Evolutionary conservation across 1,140 invertebrate species (phyloP).

Genomic region (Drosophila insularis): DNA sequence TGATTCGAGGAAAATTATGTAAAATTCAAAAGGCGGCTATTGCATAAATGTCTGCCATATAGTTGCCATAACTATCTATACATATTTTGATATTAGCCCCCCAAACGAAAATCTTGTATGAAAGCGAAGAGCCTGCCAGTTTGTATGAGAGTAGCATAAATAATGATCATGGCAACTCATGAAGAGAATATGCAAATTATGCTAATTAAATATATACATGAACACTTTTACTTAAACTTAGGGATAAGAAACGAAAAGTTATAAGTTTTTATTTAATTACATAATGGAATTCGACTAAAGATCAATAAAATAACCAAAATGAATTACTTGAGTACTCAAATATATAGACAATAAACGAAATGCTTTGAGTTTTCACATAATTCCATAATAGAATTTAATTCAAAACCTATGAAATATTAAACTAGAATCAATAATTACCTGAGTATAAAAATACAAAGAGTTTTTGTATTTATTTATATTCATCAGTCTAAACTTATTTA

Average conservation of each 20-base stretch:
- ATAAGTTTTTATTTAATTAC: neutral
- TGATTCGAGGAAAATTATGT: conserved; percentile 12
- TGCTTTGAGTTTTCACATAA: neutral
- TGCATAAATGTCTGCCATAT: conserved; percentile 8
- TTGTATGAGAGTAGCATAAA: neutral
- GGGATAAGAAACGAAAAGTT: neutral
- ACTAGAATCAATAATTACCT: too few species aligned
- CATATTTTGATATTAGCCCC: conserved; percentile 3
- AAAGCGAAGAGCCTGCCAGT: neutral
- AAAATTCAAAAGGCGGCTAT: conserved; percentile 17
- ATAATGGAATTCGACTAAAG: neutral
- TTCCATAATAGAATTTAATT: neutral
- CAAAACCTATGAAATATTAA: too few species aligned
- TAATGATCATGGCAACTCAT: neutral
- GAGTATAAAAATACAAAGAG: too few species aligned
- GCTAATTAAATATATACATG: neutral
- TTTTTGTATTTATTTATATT: too few species aligned
- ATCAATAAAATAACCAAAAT: too few species aligned
- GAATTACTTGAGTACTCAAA: too few species aligned
- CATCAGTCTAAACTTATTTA: too few species aligned
- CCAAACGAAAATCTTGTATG: neutral
- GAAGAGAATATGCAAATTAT: neutral
- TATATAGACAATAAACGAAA: neutral
- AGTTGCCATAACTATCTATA: neutral
- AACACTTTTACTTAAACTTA: neutral